Base-by-base conservation (phyloP, 2,888 invertebrate genomes). In the Capitulum mitella region DNA sequence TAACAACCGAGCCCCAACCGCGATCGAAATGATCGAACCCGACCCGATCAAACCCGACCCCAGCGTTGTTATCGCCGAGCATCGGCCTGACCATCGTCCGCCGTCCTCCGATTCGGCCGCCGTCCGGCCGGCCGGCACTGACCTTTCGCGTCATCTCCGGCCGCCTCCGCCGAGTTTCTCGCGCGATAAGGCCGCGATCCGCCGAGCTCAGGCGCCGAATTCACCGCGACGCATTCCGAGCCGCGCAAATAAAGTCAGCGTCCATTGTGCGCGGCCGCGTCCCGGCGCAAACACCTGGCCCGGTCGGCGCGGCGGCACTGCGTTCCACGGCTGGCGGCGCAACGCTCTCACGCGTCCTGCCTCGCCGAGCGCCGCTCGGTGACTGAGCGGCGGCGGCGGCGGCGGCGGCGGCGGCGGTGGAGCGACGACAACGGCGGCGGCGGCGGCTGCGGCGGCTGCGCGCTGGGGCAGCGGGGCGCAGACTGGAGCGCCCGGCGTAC, bases 171-270 rank as follows among this genome's bases (percentile, higher is more conserved):
- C 43, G 43, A 5, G 6, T 43, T 43, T 43, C 43, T 43, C 43
- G 6, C 43, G 12, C 43, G 43, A 43, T 43, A 43, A 43, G 43
- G 6, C 43, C n/a, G 54, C n/a, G 26, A 3, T n/a, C n/a, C 54
- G 54, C n/a, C 16, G 54, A 3, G 3, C 3, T 54, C 54, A 26
- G 54, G 5, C 54, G 61, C 32, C 14, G 6, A 16, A 61, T 61
- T 61, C 61, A 61, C 61, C 10, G n/a, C 3, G 14, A 32, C 32
- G 32, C 61, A 61, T 61, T 61, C 61, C 61, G 16, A 6, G n/a
- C 32, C 32, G 61, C 61, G 61, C 61, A 61, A 61, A 61, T 61
- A 61, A 61, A 61, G 32, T 61, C 32, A 32, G 32, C 61, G 61
- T 61, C 32, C 61, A 61, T 61, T 61, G 61, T 61, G 58, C 58